Base-by-base conservation (phyloP, 2,888 invertebrate genomes). In the Orthosia cruda region DNA sequence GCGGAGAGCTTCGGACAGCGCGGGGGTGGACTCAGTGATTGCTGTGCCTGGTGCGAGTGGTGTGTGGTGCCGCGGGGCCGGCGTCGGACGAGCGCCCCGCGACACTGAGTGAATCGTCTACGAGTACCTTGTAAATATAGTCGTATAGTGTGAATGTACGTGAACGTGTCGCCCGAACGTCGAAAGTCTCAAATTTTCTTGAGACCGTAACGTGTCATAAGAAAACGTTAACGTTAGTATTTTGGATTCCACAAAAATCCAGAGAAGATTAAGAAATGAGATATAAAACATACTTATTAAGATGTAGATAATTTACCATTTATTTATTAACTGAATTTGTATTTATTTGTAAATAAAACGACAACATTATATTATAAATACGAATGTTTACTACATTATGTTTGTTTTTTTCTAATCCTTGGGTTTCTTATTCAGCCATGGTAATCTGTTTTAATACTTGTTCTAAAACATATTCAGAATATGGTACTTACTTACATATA, bases 241-340 rank as follows among this genome's bases (percentile, higher is more conserved):
- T 96, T 96, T 96, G 96, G 96, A 95, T 95, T 95, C 91, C 89
- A 92, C 90, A 92, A 90, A 92, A 94, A 94, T 95, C 96, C 96
- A 93, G 94, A 95, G 94, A 95, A 95, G 96, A 96, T 96, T 95
- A 96, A 96, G 94, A 96, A 95, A 96, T 96, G 96, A 96, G 96
- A 96, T 96, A 96, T 96, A 96, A 95, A 96, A 93, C 95, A 95
- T 96, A 96, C 94, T 95, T 96, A 95, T 96, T 96, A 96, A 96
- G 96, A 94, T 96, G 96, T 96, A 96, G 96, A 96, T 96, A 96
- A 96, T 96, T 96, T 96, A 96, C 96, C 96, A 96, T 96, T 96
- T 96, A 96, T 96, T 96, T 96, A 96, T 96, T 96, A 96, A 96
- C 97, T 96, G 96, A 96, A 96, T 96, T 96, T 96, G 96, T 96